Percentiles rank a stretch among this genome's conserved stretches.
Conservation (phyloP, 2,797 vertebrate genomes). For the Sebastes wilsoni region DNA sequence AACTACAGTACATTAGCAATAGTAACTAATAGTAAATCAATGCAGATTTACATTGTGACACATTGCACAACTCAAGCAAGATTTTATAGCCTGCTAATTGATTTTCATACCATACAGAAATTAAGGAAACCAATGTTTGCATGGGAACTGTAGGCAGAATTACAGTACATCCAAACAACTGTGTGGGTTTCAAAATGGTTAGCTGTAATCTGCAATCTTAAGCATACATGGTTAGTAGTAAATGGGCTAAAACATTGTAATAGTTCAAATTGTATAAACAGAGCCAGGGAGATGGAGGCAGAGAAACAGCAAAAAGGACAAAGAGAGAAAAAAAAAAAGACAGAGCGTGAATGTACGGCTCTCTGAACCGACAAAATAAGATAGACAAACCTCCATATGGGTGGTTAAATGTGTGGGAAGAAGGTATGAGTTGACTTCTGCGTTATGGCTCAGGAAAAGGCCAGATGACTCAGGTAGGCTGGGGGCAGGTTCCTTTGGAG, state of each 20-base stretch:
- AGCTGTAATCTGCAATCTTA: background rate
- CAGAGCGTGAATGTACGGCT: background rate
- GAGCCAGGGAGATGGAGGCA: background rate
- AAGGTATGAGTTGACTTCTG: conserved; percentile 20
- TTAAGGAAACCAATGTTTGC: background rate
- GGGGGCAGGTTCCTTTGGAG: conserved; percentile 31
- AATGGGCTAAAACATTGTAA: background rate
- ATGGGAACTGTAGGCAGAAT: background rate
- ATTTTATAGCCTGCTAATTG: background rate
- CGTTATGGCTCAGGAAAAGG: conserved; percentile 29
- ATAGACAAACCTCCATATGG: conserved; percentile 32
- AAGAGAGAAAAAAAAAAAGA: background rate
- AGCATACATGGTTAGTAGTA: background rate
- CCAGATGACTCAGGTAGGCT: conserved; percentile 56
- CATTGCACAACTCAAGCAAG: background rate
- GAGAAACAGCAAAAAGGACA: background rate
- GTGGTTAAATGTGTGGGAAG: conserved; percentile 42
- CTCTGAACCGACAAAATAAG: background rate
- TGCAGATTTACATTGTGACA: background rate
- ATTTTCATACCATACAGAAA: background rate
- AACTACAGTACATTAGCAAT: background rate
- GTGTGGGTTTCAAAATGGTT: background rate
- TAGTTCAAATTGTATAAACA: background rate
- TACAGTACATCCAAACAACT: background rate
- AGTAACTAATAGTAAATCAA: background rate